Evolutionary conservation across 2,797 vertebrate genomes (phyloP), one percentile per base, ranked within the genome.

Genomic region (Alfaro cultratus): DNA sequence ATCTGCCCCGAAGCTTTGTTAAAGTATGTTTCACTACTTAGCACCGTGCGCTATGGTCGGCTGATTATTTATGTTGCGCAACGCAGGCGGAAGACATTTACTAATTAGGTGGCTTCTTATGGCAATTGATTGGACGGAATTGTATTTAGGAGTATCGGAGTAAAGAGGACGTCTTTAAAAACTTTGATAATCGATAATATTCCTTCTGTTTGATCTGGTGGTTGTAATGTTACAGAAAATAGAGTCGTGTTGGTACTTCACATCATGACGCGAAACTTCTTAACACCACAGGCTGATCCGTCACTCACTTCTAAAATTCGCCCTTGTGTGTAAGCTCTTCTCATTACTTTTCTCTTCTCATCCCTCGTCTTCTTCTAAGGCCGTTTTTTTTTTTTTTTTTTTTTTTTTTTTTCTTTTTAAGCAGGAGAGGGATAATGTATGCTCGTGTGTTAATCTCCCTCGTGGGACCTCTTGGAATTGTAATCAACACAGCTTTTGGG

Each of bases 401-500:
- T 49, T 46, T 47, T 82, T 46, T 46, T 15, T 46, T 47, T 49
- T 53, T 82, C 80, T 82, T 75, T 83, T 74, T 71, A 72, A 34
- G 45, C 13, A 75, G 39, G 86, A 83, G 83, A 84, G 78, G 86
- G 83, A 85, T 85, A 87, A 86, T 89, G 78, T 86, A 80, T 83
- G 80, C 87, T 84, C 51, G 78, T 92, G 85, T 88, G 85, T 87
- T 94, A 87, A 91, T 89, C 87, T 91, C 83, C 90, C 93, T 90
- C 91, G 83, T 86, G 89, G 91, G 93, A 89, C 81, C 57, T 70
- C 34, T 71, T 71, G 80, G 77, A 85, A 84, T 88, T 84, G 78
- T 92, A 93, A 92, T 93, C 83, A 93, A 90, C 88, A 80, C 85
- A 86, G 85, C 87, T 89, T 85, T 89, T 86, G 78, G 90, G 87